phyloP scores from a whole-genome alignment of 2,797 vertebrate genomes.

The Myoxocephalus aenaeus region DNA sequence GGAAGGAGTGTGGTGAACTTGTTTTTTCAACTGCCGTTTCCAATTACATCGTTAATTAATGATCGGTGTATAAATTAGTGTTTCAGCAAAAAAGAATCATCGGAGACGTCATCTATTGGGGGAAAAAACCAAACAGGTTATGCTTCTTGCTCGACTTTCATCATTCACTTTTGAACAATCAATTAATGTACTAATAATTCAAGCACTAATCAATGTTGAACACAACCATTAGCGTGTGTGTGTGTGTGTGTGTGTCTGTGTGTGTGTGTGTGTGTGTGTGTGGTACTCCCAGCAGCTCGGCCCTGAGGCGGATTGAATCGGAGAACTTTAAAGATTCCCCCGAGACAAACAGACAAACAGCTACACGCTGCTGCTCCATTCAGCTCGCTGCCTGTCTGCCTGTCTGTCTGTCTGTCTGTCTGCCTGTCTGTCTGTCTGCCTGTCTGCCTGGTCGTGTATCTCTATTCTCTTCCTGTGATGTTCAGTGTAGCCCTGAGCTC shows the following conservation, averaged over 20 bases:
- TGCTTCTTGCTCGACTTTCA: not conserved
- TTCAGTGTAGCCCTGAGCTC: conserved; percentile 32
- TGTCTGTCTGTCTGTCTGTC: too few species aligned
- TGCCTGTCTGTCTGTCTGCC: not conserved
- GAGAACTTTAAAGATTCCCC: conserved; percentile 57
- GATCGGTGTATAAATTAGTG: not conserved
- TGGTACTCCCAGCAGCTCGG: not conserved
- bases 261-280: too few species aligned
- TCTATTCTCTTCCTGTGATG: conserved; percentile 30
- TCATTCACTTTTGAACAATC: not conserved
- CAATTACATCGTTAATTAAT: not conserved
- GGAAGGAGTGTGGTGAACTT: too few species aligned
- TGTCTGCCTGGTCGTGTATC: conserved; percentile 9
- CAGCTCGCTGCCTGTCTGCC: too few species aligned
- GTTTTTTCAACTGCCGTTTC: too few species aligned
- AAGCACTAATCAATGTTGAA: not conserved
- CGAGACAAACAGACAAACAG: conserved; percentile 45
- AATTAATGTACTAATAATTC: not conserved
- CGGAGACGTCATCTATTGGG: too few species aligned
- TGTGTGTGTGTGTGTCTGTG: not conserved
- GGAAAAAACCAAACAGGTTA: too few species aligned
- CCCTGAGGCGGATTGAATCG: conserved; percentile 48
- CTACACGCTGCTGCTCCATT: too few species aligned
- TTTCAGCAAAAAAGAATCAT: not conserved
- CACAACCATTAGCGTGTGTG: not conserved